Evolutionary conservation across 2,797 vertebrate species (phyloP), one percentile per base, ranked within the genome.

Genomic region (Peromyscus aztecus): DNA sequence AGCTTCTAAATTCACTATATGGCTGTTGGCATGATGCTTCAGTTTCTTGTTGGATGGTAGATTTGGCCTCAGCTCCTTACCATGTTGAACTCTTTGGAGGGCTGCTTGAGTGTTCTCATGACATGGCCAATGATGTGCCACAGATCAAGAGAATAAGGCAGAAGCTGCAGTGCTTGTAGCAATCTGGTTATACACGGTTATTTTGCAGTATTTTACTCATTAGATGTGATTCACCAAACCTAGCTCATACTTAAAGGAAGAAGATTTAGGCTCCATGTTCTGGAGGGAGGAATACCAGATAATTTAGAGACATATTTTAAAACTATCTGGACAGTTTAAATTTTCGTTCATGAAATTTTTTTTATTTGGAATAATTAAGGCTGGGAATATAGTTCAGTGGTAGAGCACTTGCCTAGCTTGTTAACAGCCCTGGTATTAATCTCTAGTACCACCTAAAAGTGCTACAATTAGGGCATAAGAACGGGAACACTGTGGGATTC

Each of bases 291-390:
- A 78, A 14, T 4, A 75, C 3, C 4, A 52, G 67, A 92, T 49
- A 67, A 88, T 78, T 86, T 67, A 46, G 4, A 73, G 52, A 61
- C 14, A 2, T 46, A 95, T 95, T 92, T 95, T 46, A 63, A 96
- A 94, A 85, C 7, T 27, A 86, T 34, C 29, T 55, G 6, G 81
- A 21, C 12, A 49, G 90, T 49, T 55, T 67, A 52, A 88, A 63
- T 94, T 34, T 71, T 55, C 31, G 19, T 71, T 27, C 13, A 55
- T 40, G 49, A 86, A 69, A 52, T 69, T 86, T 69, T 52, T 52
- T 55, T 55, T 55, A 29, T 71, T 85, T 85, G 19, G 63, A 67
- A 67, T 34, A 65, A 65, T 65, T 84, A 84, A 84, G 61, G 17
- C 40, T 65, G 17, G 43, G 19, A 43, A 34, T 40, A 84, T 34